phyloP scores from a whole-genome alignment of 2,113 vertebrate genomes.

The Channa argus region DNA sequence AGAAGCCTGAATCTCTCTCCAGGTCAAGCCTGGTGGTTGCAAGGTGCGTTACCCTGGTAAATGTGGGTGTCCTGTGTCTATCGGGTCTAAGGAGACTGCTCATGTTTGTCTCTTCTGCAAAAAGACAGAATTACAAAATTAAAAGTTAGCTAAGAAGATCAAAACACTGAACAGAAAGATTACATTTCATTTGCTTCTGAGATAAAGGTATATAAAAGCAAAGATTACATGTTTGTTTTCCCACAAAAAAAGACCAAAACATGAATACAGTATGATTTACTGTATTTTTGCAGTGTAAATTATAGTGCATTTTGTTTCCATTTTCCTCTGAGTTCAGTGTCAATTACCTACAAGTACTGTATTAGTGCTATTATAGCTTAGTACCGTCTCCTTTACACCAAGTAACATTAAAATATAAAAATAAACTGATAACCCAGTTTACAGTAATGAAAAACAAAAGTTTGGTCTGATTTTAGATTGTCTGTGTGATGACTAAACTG shows the following conservation, averaged over 20 bases:
- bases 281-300: not conserved
- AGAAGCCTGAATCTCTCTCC: constrained; percentile 92
- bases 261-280: not conserved
- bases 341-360: too few species aligned
- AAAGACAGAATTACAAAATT: not conserved
- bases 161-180: not conserved
- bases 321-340: too few species aligned
- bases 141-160: not conserved
- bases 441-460: too few species aligned
- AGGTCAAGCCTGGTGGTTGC: constrained; percentile 77
- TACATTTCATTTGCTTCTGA: not conserved
- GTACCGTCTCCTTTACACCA: not conserved
- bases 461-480: too few species aligned
- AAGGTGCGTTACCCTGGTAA: constrained; percentile 60
- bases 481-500: too few species aligned
- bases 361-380: too few species aligned
- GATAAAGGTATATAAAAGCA: not conserved
- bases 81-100: constrained; percentile 46
- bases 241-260: too few species aligned
- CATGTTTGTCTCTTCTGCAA: constrained; percentile 50
- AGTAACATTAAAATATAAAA: too few species aligned
- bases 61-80: constrained; percentile 43
- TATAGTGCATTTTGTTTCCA: too few species aligned
- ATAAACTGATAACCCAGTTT: too few species aligned
- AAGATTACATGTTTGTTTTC: not conserved